Evolutionary conservation across 2,797 vertebrate species (phyloP).

Genomic region (Gouania willdenowi): DNA sequence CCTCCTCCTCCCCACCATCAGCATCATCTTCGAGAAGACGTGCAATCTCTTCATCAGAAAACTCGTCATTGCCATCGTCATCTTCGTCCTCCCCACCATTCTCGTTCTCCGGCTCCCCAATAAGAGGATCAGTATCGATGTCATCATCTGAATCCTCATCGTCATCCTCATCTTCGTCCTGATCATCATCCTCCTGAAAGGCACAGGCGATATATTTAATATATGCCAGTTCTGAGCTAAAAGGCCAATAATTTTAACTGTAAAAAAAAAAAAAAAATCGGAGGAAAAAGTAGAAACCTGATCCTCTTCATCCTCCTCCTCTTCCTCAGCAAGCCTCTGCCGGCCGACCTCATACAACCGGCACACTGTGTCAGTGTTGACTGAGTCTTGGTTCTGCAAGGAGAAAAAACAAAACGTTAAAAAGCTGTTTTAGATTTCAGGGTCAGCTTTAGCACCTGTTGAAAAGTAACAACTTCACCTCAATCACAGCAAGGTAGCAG

Average conservation of each 20-base stretch:
- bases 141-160: conserved; percentile 88
- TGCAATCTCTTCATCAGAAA: conserved; percentile 93
- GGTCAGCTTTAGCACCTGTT: not conserved
- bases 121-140: conserved; percentile 89
- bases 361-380: conserved; percentile 97
- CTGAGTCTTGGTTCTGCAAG: conserved; percentile 92
- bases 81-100: conserved; percentile 86
- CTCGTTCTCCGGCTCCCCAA: conserved; percentile 90
- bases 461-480: conserved; percentile 71
- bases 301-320: conserved; percentile 97
- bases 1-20: conserved; percentile 88
- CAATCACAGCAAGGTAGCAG: conserved; percentile 97
- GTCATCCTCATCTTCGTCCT: conserved; percentile 90
- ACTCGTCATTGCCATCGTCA: conserved; percentile 92
- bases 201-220: too few species aligned
- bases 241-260: not conserved
- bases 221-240: too few species aligned
- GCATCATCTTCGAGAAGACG: conserved; percentile 88
- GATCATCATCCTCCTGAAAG: conserved; percentile 86
- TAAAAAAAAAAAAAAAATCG: not conserved
- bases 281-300: too few species aligned
- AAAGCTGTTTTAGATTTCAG: not conserved
- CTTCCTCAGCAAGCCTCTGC: conserved; percentile 95
- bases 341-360: conserved; percentile 95
- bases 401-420: not conserved